These are phyloP conservation scores for Junonia oenone DNA, from an alignment of 2,888 invertebrate genomes.

Conservation along the genomic window DNA sequence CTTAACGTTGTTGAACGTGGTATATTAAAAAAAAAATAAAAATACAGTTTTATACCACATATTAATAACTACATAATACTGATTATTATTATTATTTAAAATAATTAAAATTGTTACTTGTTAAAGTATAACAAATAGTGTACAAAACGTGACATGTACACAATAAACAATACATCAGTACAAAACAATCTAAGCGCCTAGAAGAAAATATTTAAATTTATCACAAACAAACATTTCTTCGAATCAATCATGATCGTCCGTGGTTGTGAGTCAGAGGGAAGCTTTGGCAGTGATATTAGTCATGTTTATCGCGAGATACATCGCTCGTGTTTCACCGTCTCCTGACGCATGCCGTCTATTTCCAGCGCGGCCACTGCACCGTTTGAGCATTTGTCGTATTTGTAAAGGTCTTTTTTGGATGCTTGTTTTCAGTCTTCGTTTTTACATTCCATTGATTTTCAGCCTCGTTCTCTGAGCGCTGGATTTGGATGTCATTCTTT, in stretches of 20 bases:
- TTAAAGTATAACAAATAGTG: no score
- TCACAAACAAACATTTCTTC: conserved; percentile 14
- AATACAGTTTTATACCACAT: no score
- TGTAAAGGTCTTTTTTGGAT: conserved; percentile 16
- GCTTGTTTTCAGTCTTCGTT: conserved; percentile 5
- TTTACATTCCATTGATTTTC: conserved; percentile 15
- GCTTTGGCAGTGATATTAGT: conserved; percentile 61
- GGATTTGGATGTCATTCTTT: no score
- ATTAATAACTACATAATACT: no score
- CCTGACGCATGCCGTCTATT: conserved; percentile 66
- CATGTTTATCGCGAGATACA: conserved; percentile 62
- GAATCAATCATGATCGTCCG: conserved; percentile 20
- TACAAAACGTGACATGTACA: no score
- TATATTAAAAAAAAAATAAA: no score
- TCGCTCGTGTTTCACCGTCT: conserved; percentile 45
- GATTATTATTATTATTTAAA: no score
- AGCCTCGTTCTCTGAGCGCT: neutral
- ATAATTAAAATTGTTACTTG: no score
- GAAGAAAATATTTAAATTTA: neutral
- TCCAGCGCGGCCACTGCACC: conserved; percentile 37
- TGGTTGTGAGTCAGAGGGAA: conserved; percentile 44
- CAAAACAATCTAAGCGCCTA: neutral
- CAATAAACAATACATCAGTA: no score
- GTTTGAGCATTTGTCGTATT: conserved; percentile 23
- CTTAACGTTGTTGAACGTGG: no score